Base-by-base conservation (phyloP, 2,113 vertebrate species). In the Sinocyclocheilus rhinocerous region DNA sequence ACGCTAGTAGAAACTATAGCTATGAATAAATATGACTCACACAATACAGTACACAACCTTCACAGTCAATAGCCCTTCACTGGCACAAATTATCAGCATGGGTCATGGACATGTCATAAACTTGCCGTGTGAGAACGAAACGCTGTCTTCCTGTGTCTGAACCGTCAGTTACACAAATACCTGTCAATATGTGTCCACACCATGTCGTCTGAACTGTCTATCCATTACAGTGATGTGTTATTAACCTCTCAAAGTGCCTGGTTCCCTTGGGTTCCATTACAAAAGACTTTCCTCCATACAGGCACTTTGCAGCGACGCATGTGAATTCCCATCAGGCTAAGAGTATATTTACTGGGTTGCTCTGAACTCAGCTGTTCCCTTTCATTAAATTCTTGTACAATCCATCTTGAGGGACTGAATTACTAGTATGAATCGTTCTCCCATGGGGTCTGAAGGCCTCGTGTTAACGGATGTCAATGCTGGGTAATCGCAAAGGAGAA, bases 321-420 rank as follows among this genome's bases (percentile, higher is more conserved):
- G 69, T 70, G 81, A 50, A 70, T 76, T 78, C 76, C 24, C 80
- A 39, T 63, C n/a, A 72, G 77, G 29, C 75, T 29, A 12, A 57
- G 67, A 55, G 63, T 70, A 80, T 61, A 86, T 86, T 86, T 81
- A 72, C 77, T 81, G 84, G 50, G 11, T 80, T 72, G 24, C 29
- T 48, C 26, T 33, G 65, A 65, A 29, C 86, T 76, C 70, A 79
- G 61, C 81, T 90, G 82, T 65, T 84, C 15, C 24, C 72, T 78
- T 84, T 86, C 81, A 86, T 86, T 84, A 78, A 42, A 84, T 85
- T 70, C 76, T 81, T 65, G 76, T 57, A 78, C 59, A 87, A 76
- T 70, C 45, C 50, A 69, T 85, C 83, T 87, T 84, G 33, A 39
- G 87, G 80, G 87, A 76, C 65, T 6, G 36, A 82, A 83, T 72